A percentile compares a stretch with the other conserved stretches of the same genome.
Evolutionary conservation across 2,888 invertebrate genomes (phyloP).

Genomic region (Acrocera orbiculus): DNA sequence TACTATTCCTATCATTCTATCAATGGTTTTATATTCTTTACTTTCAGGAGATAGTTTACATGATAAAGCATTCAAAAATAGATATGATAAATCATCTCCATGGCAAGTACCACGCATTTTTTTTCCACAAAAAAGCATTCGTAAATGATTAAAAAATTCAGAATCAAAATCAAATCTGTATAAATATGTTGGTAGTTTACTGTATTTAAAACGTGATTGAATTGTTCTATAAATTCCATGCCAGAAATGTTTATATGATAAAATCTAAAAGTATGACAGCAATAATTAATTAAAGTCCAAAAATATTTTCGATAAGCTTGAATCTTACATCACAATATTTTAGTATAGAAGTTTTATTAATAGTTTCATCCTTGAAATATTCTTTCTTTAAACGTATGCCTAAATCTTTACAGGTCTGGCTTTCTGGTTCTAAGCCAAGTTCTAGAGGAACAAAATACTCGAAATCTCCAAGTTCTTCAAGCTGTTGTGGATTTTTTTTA

Average conservation of each 20-base stretch:
- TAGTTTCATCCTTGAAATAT: conserved; percentile 20
- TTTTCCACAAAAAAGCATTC: conserved; percentile 26
- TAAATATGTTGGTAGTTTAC: conserved; percentile 24
- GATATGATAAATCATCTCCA: conserved; percentile 28
- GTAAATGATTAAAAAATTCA: conserved; percentile 27
- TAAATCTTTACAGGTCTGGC: conserved; percentile 14
- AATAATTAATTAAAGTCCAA: not conserved
- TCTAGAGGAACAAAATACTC: conserved; percentile 21
- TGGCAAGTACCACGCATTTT: conserved; percentile 29
- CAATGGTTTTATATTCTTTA: conserved; percentile 26
- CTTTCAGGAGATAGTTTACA: conserved; percentile 22
- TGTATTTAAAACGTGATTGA: conserved; percentile 20
- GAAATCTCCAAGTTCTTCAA: conserved; percentile 22
- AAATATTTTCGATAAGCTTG: not conserved
- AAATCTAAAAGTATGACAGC: conserved; percentile 14
- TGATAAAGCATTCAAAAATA: conserved; percentile 27
- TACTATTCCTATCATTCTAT: conserved; percentile 23
- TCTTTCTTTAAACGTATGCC: conserved; percentile 18
- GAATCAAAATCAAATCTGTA: conserved; percentile 31
- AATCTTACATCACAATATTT: conserved; percentile 11
- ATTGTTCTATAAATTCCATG: conserved; percentile 27
- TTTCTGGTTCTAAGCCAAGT: conserved; percentile 16
- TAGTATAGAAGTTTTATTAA: conserved; percentile 1
- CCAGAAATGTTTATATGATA: conserved; percentile 27
- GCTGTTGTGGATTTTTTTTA: conserved; percentile 20